Evolutionary conservation across 2,888 invertebrate species (phyloP).

Genomic region (Dioctria rufipes): DNA sequence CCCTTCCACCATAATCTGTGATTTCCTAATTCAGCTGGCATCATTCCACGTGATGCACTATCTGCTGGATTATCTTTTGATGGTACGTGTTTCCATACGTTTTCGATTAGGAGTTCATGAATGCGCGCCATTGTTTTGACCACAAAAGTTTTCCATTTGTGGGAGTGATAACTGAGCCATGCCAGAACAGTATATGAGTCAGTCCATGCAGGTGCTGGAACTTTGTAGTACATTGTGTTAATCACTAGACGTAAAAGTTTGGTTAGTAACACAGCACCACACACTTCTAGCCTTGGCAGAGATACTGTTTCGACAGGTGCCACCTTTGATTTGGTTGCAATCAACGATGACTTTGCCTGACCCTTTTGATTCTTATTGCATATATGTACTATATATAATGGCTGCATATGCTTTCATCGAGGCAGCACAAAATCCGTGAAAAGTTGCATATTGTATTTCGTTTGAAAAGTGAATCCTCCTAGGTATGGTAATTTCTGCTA

Average conservation of each 20-base stretch:
- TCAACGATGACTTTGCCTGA: background rate
- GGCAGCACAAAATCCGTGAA: slow-evolving; percentile 16
- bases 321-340: background rate
- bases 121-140: background rate
- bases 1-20: slow-evolving; percentile 9
- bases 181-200: slow-evolving; percentile 8
- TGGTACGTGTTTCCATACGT: slow-evolving; percentile 11
- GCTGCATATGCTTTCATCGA: slow-evolving; percentile 1
- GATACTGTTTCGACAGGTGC: too few species aligned
- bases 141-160: slow-evolving; percentile 20
- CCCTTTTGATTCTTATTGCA: too few species aligned
- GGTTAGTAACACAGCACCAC: too few species aligned
- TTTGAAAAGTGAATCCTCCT: too few species aligned
- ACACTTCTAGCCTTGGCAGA: too few species aligned
- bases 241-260: background rate
- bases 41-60: too few species aligned
- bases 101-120: background rate
- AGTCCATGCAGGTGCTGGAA: background rate
- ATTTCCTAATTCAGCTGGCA: background rate
- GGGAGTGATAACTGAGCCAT: background rate
- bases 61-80: too few species aligned
- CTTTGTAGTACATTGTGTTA: background rate
- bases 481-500: too few species aligned
- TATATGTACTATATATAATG: background rate
- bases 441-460: background rate